Percentiles rank a stretch among this genome's conserved stretches.
phyloP scores from a whole-genome alignment of 2,888 invertebrate species.

The Platerodrilus igneus region DNA sequence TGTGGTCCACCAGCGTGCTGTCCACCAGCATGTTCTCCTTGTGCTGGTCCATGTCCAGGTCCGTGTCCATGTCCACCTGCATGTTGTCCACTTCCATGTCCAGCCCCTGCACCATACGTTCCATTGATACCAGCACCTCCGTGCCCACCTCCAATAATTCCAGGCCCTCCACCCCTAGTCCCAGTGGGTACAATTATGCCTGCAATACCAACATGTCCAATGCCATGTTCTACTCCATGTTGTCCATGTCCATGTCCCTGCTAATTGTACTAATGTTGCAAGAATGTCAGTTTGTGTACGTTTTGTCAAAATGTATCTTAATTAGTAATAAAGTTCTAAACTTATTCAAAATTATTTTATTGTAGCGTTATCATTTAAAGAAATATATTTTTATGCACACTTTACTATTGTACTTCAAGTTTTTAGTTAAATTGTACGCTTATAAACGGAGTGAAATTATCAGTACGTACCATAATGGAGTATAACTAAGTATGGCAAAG shows the following conservation, averaged over 20 bases:
- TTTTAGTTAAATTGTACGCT: no score
- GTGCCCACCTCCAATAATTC: conserved; percentile 23
- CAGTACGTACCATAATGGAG: no score
- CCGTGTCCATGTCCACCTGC: conserved; percentile 48
- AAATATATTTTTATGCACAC: no score
- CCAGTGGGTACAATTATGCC: conserved; percentile 26
- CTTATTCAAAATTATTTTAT: no score
- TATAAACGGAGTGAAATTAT: no score
- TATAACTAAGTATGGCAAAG: no score
- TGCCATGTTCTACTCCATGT: conserved; percentile 23
- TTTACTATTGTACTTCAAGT: no score
- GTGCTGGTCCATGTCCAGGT: conserved; percentile 48
- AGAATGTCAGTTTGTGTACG: no score
- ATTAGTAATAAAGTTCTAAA: no score
- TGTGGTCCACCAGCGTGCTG: conserved; percentile 23
- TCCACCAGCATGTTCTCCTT: conserved; percentile 41
- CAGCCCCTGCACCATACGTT: conserved; percentile 19
- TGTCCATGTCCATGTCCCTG: conserved; percentile 34
- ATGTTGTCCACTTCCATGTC: conserved; percentile 42
- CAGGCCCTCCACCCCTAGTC: conserved; percentile 23
- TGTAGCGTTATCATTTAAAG: no score
- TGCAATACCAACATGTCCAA: conserved; percentile 20
- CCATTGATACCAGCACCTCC: conserved; percentile 24
- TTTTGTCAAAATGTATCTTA: no score
- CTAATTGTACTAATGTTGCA: no score